These are phyloP conservation scores for Calosoma granatense DNA, from an alignment of 1,140 invertebrate species.

Conservation along the genomic window DNA sequence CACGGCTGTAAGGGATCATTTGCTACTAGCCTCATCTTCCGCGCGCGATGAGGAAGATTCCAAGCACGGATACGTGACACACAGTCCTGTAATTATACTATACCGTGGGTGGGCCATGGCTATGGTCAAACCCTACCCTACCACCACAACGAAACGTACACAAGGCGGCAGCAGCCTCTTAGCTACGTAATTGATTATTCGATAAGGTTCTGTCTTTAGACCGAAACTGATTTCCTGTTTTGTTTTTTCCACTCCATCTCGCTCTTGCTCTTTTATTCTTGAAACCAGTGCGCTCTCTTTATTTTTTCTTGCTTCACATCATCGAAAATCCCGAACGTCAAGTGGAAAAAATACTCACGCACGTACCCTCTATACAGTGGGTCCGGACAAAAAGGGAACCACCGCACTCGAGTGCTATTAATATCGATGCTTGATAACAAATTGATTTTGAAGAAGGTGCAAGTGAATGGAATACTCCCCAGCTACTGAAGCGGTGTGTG, in stretches of 20 bases:
- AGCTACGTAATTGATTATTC: neutral
- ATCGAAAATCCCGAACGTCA: too few relatives aligned
- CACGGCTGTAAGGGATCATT: neutral
- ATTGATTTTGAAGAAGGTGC: neutral
- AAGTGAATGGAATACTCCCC: neutral
- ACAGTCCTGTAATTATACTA: neutral
- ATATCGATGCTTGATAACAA: neutral
- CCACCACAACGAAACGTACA: too few relatives aligned
- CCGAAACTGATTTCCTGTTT: neutral
- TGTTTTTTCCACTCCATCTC: neutral
- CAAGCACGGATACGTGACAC: neutral
- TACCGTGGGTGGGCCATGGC: neutral
- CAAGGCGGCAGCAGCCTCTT: neutral
- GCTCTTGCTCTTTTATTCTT: too few relatives aligned
- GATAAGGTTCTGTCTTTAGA: neutral
- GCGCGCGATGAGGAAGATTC: neutral
- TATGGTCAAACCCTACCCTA: neutral
- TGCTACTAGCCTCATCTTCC: too few relatives aligned
- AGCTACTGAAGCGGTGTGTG: neutral
- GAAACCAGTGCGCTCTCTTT: too few relatives aligned
- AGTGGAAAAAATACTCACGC: too few relatives aligned
- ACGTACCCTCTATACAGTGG: too few relatives aligned
- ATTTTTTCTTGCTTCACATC: too few relatives aligned
- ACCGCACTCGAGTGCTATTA: too few relatives aligned
- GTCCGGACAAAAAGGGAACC: too few relatives aligned